phyloP scores from a whole-genome alignment of 1,140 invertebrate species.

The Ganaspis sp. region DNA sequence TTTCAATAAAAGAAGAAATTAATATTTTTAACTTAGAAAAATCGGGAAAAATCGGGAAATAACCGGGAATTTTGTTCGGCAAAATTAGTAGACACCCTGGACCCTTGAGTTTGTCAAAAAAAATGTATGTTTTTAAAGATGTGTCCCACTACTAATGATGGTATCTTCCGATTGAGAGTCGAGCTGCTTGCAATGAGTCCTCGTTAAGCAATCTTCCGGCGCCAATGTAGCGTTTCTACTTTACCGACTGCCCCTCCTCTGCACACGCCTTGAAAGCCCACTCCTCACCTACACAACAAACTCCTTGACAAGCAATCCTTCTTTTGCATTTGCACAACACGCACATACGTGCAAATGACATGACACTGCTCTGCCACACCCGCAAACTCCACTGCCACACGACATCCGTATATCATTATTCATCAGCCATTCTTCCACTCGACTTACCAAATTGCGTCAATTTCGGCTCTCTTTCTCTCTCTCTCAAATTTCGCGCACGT shows the following conservation, averaged over 20 bases:
- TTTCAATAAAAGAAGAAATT: too few relatives aligned
- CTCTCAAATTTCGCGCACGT: background rate
- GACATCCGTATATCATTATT: constrained; percentile 48
- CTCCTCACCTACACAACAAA: constrained; percentile 21
- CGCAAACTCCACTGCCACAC: constrained; percentile 38
- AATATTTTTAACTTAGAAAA: too few relatives aligned
- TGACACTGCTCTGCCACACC: constrained; percentile 39
- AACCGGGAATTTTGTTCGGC: too few relatives aligned
- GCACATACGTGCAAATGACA: constrained; percentile 34
- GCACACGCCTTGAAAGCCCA: constrained; percentile 12
- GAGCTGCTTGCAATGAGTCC: background rate
- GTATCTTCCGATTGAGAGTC: constrained; percentile 32
- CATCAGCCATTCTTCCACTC: constrained; percentile 39
- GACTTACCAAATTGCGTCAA: background rate
- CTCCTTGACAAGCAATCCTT: constrained; percentile 29
- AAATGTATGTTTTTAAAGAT: too few relatives aligned
- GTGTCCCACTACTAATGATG: background rate
- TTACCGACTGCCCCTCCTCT: constrained; percentile 37
- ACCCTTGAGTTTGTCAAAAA: too few relatives aligned
- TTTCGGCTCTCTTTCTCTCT: constrained; percentile 9
- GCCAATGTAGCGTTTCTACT: constrained; percentile 41
- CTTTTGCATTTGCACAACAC: background rate
- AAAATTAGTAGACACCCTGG: too few relatives aligned
- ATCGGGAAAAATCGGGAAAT: too few relatives aligned
- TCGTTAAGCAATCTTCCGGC: constrained; percentile 33